phyloP scores from a whole-genome alignment of 2,113 vertebrate genomes.

The Cephalopholis sonnerati region DNA sequence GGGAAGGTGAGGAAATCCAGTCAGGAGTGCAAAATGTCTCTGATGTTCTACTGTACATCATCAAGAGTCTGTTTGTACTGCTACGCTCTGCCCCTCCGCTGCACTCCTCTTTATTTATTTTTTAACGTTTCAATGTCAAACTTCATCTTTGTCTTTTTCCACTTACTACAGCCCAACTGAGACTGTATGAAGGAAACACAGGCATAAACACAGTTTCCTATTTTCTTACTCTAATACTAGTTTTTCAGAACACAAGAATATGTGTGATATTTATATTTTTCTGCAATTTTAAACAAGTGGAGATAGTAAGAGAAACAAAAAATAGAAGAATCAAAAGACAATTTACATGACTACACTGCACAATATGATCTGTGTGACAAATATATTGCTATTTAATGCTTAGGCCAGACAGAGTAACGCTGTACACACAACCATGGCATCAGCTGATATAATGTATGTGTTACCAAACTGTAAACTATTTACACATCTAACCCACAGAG shows the following conservation, averaged over 20 bases:
- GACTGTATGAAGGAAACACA: conserved; percentile 5
- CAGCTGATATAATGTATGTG: not conserved
- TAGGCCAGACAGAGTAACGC: not conserved
- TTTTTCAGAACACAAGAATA: not conserved
- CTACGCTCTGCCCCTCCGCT: not conserved
- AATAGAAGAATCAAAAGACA: not conserved
- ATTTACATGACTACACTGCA: not conserved
- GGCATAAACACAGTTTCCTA: not conserved
- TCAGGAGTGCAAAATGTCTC: conserved; percentile 44
- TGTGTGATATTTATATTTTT: conserved; percentile 6
- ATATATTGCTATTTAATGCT: not conserved
- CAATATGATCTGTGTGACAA: not conserved
- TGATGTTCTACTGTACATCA: conserved; percentile 40
- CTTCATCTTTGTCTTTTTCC: conserved; percentile 18
- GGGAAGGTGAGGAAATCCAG: conserved; percentile 28
- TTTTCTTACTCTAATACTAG: not conserved
- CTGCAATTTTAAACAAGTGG: not conserved
- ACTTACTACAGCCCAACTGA: conserved; percentile 36
- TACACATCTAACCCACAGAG: too few species aligned
- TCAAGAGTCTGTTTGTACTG: conserved; percentile 8
- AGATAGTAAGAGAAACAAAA: not conserved
- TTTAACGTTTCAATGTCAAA: conserved; percentile 46
- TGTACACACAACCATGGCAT: too few species aligned
- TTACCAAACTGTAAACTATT: not conserved
- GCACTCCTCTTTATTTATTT: not conserved